Evolutionary conservation across 1,140 invertebrate genomes (phyloP).

Genomic region (Lepidurus arcticus): DNA sequence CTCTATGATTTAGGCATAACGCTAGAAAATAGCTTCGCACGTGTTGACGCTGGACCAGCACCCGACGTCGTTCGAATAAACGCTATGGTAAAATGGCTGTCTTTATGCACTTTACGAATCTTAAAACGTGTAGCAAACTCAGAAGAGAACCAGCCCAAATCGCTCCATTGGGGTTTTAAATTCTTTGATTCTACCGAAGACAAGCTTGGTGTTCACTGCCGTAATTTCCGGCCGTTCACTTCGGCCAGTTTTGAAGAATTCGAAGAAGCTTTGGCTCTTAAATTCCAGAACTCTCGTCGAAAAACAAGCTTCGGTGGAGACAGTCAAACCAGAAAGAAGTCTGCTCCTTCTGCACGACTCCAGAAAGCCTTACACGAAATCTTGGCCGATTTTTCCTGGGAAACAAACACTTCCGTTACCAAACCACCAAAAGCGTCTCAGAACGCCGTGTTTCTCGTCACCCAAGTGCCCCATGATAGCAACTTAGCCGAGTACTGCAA

Average conservation of each 20-base stretch:
- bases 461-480: not conserved
- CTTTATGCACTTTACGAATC: not conserved
- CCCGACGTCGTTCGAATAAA: not conserved
- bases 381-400: not conserved
- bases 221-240: not conserved
- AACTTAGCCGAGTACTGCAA: not conserved
- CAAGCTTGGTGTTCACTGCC: not conserved
- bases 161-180: not conserved
- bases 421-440: not conserved
- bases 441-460: not conserved
- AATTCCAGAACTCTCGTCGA: not conserved
- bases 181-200: not conserved
- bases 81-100: not conserved
- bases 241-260: not conserved
- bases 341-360: not conserved
- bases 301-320: not conserved
- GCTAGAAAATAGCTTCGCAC: not conserved
- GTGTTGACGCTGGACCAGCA: not conserved
- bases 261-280: not conserved
- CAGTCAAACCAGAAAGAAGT: not conserved
- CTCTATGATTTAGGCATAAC: not conserved
- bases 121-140: not conserved
- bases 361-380: not conserved
- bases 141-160: not conserved
- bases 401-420: not conserved